These are phyloP conservation scores for Sitobion miscanthi DNA, from an alignment of 1,140 invertebrate species.

Conservation along the genomic window DNA sequence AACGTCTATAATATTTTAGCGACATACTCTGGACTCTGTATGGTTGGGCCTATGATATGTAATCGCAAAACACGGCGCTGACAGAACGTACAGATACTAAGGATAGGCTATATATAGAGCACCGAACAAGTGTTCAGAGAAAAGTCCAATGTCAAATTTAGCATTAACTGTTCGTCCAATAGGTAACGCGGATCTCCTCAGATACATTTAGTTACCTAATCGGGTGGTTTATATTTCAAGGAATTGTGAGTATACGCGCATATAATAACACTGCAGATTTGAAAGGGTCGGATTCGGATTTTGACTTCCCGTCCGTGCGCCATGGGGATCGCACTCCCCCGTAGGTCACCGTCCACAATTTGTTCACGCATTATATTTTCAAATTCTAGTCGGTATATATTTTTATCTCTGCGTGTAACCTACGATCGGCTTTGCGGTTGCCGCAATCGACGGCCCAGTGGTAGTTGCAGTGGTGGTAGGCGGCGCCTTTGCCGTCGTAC, in stretches of 20 bases:
- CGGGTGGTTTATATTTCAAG: too few relatives aligned
- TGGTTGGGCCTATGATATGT: too few relatives aligned
- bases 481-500: constrained; percentile 85
- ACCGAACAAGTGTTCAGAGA: too few relatives aligned
- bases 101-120: too few relatives aligned
- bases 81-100: too few relatives aligned
- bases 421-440: constrained; percentile 80
- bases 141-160: too few relatives aligned
- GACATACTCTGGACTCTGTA: too few relatives aligned
- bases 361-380: not conserved
- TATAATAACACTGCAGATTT: not conserved
- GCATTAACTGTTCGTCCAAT: too few relatives aligned
- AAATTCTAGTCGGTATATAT: not conserved
- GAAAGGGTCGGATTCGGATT: not conserved
- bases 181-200: not conserved
- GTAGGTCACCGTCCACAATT: not conserved
- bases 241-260: not conserved
- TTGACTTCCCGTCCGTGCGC: too few relatives aligned
- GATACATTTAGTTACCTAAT: not conserved
- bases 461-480: constrained; percentile 93
- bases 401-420: constrained; percentile 62
- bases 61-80: too few relatives aligned
- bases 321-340: too few relatives aligned
- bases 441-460: constrained; percentile 90
- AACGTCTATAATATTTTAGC: too few relatives aligned